Base-by-base conservation (phyloP, 53 echinoderm and acorn worm genomes). In the Holothuria leucospilota region DNA sequence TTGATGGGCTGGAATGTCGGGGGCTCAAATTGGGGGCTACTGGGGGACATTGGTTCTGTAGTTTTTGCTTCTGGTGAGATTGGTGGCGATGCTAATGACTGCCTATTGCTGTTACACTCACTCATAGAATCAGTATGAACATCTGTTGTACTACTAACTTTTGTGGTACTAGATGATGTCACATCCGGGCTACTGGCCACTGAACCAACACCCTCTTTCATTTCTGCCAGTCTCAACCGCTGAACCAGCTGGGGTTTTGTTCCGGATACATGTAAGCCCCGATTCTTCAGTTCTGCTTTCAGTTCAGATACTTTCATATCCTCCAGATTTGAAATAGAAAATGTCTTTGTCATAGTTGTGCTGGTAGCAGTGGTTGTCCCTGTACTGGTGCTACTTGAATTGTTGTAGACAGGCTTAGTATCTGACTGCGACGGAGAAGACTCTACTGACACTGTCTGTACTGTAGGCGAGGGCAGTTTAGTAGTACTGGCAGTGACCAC, bases 251-350 rank as follows among this genome's bases (percentile, higher is more conserved):
- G 99, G 18, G 95, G 99, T 84, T 99, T 99, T 59, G 99, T 99
- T 39, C 99, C 99, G 10, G 99, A 99, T 20, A 99, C 99, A 15
- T 93, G 95, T 42, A 99, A 91, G 79, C 99, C 95, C 75, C 99
- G 91, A 39, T 82, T 94, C 77, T 99, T 98, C 77, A 99, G 77
- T 62, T 99, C 99, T 39, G 92, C 62, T 82, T 93, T 95, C 34
- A 99, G 81, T 77, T 99, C 99, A 23, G 99, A 92, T 20, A 99
- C 99, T 84, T 99, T 99, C 95, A 99, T 93, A 78, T 99, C 99
- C 39, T 99, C 99, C 13, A 99, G 84, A 78, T 95, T 95, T 20
- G 93, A 70, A 14, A 95, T 84, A 62, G 83, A 84, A 30, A 94
- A 87, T 68, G 92, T 79, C 82, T 90, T 94, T 5, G 89, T 85